These are phyloP conservation scores for Ostrea edulis DNA, from an alignment of 1,140 invertebrate species.

Conservation along the genomic window DNA sequence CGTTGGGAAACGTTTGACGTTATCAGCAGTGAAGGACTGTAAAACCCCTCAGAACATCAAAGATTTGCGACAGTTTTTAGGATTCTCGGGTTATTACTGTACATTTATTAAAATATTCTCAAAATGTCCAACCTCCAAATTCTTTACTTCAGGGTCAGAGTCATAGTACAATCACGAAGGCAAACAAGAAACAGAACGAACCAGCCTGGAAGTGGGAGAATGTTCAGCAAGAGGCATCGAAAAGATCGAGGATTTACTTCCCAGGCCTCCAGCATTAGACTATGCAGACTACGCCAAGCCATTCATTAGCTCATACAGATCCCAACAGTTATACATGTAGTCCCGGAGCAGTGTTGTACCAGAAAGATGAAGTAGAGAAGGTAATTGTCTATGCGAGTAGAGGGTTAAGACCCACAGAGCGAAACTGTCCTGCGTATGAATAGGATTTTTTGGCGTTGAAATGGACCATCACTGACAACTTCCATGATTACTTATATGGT, in stretches of 20 bases:
- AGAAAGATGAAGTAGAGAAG: neutral
- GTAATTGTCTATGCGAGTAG: neutral
- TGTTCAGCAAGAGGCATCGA: neutral
- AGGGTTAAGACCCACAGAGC: neutral
- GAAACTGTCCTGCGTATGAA: neutral
- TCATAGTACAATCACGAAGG: neutral
- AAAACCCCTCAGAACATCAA: neutral
- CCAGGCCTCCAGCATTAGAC: neutral
- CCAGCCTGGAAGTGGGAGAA: neutral
- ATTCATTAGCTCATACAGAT: constrained; percentile 38
- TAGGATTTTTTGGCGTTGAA: neutral
- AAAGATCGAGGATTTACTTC: constrained; percentile 2
- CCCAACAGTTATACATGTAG: neutral
- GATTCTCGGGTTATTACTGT: neutral
- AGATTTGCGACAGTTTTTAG: constrained; percentile 14
- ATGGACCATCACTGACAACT: no score
- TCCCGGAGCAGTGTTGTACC: constrained; percentile 35
- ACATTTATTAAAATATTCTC: constrained; percentile 35
- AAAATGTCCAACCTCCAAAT: neutral
- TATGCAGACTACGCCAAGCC: neutral
- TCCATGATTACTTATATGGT: no score
- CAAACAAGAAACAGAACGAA: neutral
- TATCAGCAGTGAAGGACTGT: neutral
- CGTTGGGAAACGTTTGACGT: no score
- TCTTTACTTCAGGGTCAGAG: neutral